Percentiles rank a stretch among this genome's conserved stretches.
These are phyloP conservation scores for Drosophila carrolli DNA, from an alignment of 1,140 invertebrate genomes.

Conservation along the genomic window DNA sequence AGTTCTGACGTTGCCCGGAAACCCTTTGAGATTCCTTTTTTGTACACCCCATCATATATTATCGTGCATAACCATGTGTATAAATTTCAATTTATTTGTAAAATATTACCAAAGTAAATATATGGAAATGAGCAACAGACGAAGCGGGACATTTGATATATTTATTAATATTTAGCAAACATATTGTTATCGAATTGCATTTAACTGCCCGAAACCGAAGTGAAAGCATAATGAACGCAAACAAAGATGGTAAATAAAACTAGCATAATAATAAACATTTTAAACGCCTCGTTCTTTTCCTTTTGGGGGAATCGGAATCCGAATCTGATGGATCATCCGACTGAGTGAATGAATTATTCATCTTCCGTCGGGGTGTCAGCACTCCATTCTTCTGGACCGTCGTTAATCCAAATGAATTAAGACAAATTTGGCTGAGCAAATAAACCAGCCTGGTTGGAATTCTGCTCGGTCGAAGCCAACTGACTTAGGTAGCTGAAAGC, in stretches of 20 bases:
- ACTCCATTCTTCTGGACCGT: constrained; percentile 17
- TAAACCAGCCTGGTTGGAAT: constrained; percentile 22
- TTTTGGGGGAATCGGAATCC: neutral
- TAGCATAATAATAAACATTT: constrained; percentile 80
- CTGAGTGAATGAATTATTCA: constrained; percentile 21
- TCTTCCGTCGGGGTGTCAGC: neutral
- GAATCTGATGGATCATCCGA: constrained; percentile 16
- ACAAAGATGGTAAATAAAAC: constrained; percentile 73
- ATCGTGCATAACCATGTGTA: constrained; percentile 27
- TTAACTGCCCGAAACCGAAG: constrained; percentile 57
- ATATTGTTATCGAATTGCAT: constrained; percentile 81
- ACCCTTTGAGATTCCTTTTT: constrained; percentile 3
- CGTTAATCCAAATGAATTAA: constrained; percentile 67
- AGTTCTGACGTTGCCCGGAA: constrained; percentile 5
- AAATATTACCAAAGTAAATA: constrained; percentile 48
- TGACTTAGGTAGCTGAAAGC: constrained; percentile 61
- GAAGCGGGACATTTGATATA: constrained; percentile 63
- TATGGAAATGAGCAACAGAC: constrained; percentile 30
- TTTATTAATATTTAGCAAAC: constrained; percentile 79
- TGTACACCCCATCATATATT: neutral
- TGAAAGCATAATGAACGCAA: constrained; percentile 53
- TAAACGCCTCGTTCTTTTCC: constrained; percentile 55
- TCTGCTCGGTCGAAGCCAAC: constrained; percentile 9
- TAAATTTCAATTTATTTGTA: constrained; percentile 68
- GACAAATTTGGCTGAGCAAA: constrained; percentile 66